phyloP scores from a whole-genome alignment of 2,113 vertebrate species.

The Cynopterus brachyotis region DNA sequence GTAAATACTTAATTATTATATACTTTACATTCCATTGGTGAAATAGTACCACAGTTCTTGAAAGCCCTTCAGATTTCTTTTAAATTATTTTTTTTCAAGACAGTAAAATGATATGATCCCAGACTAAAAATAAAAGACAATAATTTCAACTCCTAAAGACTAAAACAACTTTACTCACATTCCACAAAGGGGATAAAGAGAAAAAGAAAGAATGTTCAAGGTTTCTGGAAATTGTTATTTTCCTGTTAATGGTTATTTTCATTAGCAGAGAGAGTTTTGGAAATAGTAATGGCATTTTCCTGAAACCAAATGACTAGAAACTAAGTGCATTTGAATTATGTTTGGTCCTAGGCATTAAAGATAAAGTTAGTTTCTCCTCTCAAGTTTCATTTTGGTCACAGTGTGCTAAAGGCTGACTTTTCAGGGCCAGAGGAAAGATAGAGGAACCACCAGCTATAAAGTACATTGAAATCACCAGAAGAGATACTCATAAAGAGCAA shows the following conservation, averaged over 20 bases:
- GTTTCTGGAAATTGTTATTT: constrained; percentile 53
- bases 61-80: constrained; percentile 51
- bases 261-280: constrained; percentile 40
- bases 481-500: neutral
- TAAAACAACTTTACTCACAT: constrained; percentile 21
- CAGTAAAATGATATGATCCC: constrained; percentile 32
- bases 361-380: neutral
- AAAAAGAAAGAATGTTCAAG: constrained; percentile 33
- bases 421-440: neutral
- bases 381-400: neutral
- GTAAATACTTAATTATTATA: constrained; percentile 61
- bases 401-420: neutral
- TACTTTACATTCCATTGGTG: constrained; percentile 54
- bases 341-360: constrained; percentile 3
- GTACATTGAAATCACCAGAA: neutral
- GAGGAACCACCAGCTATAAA: neutral
- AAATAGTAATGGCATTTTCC: constrained; percentile 39
- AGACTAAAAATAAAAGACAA: constrained; percentile 40
- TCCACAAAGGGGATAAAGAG: neutral
- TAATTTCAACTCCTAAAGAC: constrained; percentile 53
- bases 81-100: constrained; percentile 37
- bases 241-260: constrained; percentile 56
- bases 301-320: constrained; percentile 14
- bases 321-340: neutral
- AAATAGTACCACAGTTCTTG: constrained; percentile 44